Percentiles rank a stretch among this genome's conserved stretches.
These are phyloP conservation scores for Melanerpes formicivorus DNA, from an alignment of 2,113 vertebrate species.

Conservation along the genomic window DNA sequence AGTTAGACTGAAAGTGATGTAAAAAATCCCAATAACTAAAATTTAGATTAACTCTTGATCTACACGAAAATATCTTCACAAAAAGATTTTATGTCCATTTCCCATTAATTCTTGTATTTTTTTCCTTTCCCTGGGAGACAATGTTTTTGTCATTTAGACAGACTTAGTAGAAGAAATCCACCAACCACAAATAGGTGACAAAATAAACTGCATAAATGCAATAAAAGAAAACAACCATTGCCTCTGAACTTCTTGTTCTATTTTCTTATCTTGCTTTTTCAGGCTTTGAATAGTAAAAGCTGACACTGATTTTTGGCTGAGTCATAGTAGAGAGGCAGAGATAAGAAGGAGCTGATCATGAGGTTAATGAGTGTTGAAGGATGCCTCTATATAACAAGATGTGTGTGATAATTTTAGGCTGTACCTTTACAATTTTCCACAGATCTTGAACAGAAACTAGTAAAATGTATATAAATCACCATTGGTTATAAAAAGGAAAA, in stretches of 20 bases:
- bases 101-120: background rate
- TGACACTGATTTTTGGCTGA: background rate
- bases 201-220: background rate
- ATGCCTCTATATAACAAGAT: background rate
- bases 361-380: background rate
- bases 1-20: background rate
- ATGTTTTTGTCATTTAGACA: background rate
- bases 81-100: background rate
- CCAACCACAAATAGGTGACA: background rate
- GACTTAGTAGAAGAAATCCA: background rate
- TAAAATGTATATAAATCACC: too few species aligned
- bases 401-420: background rate
- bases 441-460: too few species aligned
- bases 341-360: background rate
- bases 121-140: background rate
- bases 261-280: background rate
- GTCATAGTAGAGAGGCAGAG: background rate
- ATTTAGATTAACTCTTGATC: background rate
- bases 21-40: background rate
- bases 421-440: too few species aligned
- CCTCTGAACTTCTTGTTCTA: background rate
- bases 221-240: background rate
- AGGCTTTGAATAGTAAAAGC: background rate
- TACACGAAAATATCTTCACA: background rate
- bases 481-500: too few species aligned